Percentiles rank a stretch among this genome's conserved stretches.
phyloP scores from a whole-genome alignment of 2,797 vertebrate species.

The Ctenochaetus hawaiiensis region DNA sequence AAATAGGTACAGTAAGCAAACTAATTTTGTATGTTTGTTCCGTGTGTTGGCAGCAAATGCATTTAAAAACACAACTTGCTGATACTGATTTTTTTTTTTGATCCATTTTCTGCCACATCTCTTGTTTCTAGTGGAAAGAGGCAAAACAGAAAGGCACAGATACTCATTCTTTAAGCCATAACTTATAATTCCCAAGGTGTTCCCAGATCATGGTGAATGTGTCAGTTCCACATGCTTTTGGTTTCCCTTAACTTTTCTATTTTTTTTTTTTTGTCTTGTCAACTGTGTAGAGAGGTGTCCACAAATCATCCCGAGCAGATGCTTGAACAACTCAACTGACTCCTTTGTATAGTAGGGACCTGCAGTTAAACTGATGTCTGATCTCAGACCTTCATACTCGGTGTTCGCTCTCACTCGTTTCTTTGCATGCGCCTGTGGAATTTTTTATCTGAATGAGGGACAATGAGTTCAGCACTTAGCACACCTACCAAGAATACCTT shows the following conservation, averaged over 20 bases:
- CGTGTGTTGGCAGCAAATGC: too few relatives aligned
- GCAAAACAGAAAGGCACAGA: background rate
- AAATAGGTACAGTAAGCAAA: too few relatives aligned
- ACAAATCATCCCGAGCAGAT: conserved; percentile 15
- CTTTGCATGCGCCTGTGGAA: too few relatives aligned
- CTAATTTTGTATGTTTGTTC: too few relatives aligned
- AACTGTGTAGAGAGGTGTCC: background rate
- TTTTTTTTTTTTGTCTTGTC: conserved; percentile 8
- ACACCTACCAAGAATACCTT: too few relatives aligned
- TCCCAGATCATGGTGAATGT: conserved; percentile 15
- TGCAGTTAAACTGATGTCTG: background rate
- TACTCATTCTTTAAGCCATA: background rate
- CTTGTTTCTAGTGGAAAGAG: background rate
- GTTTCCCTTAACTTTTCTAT: background rate
- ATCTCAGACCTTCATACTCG: conserved; percentile 2
- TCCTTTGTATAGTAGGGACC: background rate
- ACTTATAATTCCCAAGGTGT: background rate
- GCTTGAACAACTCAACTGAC: conserved; percentile 8
- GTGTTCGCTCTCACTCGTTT: background rate
- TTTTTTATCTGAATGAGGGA: too few relatives aligned
- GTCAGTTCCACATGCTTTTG: background rate
- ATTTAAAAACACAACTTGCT: background rate
- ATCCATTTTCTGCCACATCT: background rate
- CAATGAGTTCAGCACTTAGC: too few relatives aligned
- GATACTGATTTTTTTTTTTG: too few relatives aligned